Evolutionary conservation across 2,888 invertebrate species (phyloP), one percentile per base, ranked within the genome.

Genomic region (Unio delphinus): DNA sequence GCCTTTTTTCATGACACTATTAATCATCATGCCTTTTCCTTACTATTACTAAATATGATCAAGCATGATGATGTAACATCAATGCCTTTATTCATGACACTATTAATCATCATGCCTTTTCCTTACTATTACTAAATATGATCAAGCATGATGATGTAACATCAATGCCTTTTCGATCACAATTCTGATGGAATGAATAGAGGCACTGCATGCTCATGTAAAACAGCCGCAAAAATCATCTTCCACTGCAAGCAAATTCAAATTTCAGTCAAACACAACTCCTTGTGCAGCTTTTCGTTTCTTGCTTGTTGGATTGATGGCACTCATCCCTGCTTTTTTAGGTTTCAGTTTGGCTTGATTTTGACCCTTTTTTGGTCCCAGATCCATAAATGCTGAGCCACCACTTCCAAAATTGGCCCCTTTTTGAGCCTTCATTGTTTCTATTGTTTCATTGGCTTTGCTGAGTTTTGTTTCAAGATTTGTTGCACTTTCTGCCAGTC

Each of bases 281-380:
- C 88, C 88, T 54, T 81, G 79, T 26, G 88, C 86, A 61, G 84
- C 84, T 73, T 87, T 88, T 67, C 87, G 74, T 70, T 86, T 88
- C 68, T 84, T 84, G 69, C 86, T 88, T 11, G 83, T 80, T 54
- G 88, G 88, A 70, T 88, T 88, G 1, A 88, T 68, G 18, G 85
- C 84, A 81, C 88, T 88, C 88, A 88, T 88, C 57, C 88, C 88
- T 45, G 75, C 76, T 75, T 86, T 84, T 62, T 76, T 85, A 8
- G 85, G 85, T 70, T 81, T 83, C 3, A 73, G 72, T 68, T 86
- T 87, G 8, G 78, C 74, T 8, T 79, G 73, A 65, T 74, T 76
- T 30, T 67, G 68, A 59, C 80, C 82, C 68, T 80, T 82, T 70
- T 85, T 85, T 6, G 83, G 79, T 20, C 82, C 83, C 34, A 83